phyloP scores from a whole-genome alignment of 2,888 invertebrate genomes.

The Peribatodes rhomboidaria region DNA sequence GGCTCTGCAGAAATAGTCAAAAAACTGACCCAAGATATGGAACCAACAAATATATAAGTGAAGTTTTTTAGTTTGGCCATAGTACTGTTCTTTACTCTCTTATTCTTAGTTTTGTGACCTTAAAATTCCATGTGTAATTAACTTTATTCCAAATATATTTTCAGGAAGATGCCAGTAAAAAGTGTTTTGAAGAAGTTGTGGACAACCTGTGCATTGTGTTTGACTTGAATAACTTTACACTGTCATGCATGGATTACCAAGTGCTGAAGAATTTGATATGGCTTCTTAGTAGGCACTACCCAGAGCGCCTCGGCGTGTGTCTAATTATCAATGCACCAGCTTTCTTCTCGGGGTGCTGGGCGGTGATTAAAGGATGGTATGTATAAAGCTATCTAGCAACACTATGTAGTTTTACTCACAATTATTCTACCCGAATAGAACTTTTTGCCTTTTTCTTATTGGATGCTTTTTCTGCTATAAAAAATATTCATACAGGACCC shows the following conservation, averaged over 20 bases:
- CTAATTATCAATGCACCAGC: slow-evolving; percentile 91
- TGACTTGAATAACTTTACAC: slow-evolving; percentile 90
- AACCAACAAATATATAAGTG: too few species aligned
- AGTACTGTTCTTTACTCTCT: too few species aligned
- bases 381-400: slow-evolving; percentile 45
- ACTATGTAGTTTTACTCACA: neutral
- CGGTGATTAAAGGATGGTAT: slow-evolving; percentile 91
- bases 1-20: too few species aligned
- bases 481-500: too few species aligned
- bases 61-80: too few species aligned
- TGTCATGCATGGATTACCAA: slow-evolving; percentile 93
- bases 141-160: slow-evolving; percentile 44
- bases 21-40: too few species aligned
- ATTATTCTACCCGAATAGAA: too few species aligned
- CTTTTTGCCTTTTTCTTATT: too few species aligned
- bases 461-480: too few species aligned
- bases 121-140: neutral
- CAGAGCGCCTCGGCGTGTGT: slow-evolving; percentile 92
- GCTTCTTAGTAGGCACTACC: slow-evolving; percentile 92
- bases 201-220: slow-evolving; percentile 94
- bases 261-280: slow-evolving; percentile 92
- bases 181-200: slow-evolving; percentile 92
- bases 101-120: too few species aligned
- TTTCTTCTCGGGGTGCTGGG: slow-evolving; percentile 92
- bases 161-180: slow-evolving; percentile 91